phyloP scores from a whole-genome alignment of 2,113 vertebrate species.

The Neodon shergylaensis region DNA sequence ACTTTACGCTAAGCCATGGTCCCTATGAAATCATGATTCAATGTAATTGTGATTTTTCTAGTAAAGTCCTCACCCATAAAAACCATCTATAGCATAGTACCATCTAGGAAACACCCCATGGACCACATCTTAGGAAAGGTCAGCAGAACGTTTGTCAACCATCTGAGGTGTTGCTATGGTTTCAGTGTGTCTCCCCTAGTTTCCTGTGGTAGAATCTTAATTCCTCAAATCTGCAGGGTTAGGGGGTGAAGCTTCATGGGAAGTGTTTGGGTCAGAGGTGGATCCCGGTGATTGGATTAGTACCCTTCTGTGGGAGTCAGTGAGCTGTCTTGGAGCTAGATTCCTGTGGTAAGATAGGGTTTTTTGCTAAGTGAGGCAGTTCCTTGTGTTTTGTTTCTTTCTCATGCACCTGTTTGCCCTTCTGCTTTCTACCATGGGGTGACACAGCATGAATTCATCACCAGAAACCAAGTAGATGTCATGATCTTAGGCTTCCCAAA shows the following conservation, averaged over 20 bases:
- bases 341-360: background rate
- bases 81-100: background rate
- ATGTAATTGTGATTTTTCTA: background rate
- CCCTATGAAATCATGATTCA: slow-evolving; percentile 15
- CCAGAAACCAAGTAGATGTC: background rate
- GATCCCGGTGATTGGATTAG: background rate
- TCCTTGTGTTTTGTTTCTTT: background rate
- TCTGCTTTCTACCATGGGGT: background rate
- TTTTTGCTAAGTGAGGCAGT: background rate
- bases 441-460: background rate
- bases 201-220: background rate
- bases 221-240: background rate
- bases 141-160: background rate
- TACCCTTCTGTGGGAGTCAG: background rate
- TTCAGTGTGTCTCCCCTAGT: background rate
- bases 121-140: background rate
- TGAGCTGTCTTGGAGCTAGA: background rate
- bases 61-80: background rate
- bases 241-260: background rate
- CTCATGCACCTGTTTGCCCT: background rate
- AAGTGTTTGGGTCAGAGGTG: background rate
- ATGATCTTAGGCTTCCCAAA: background rate
- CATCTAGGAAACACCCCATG: background rate
- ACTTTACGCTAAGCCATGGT: background rate
- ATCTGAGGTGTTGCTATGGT: background rate